A percentile compares a stretch with the other conserved stretches of the same genome.
Conservation (phyloP, 64 coral and sea anemone genomes). For the Montipora capricornis region DNA sequence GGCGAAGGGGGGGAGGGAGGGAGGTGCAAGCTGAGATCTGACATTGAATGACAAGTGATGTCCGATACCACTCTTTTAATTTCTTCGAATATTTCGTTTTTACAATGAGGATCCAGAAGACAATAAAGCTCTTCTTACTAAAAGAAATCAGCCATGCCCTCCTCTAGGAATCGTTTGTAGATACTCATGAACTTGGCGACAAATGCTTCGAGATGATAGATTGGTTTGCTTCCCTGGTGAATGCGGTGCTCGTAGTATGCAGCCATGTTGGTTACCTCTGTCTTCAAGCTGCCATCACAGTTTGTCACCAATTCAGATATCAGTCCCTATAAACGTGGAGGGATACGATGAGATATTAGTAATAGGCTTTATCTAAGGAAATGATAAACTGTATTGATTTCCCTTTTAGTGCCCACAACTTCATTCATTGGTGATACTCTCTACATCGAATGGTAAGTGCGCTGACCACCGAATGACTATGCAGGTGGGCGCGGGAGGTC, state of each 20-base stretch:
- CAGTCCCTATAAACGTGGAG: slow-evolving; percentile 59
- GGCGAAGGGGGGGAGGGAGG: too few relatives aligned
- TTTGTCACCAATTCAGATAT: slow-evolving; percentile 86
- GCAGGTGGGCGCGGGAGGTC: too few relatives aligned
- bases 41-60: too few relatives aligned
- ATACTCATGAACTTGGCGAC: slow-evolving; percentile 99
- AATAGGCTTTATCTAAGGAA: background rate
- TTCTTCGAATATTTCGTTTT: too few relatives aligned
- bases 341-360: background rate
- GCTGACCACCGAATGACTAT: too few relatives aligned
- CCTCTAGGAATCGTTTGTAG: slow-evolving; percentile 96
- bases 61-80: too few relatives aligned
- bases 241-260: slow-evolving; percentile 95
- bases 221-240: slow-evolving; percentile 91
- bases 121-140: too few relatives aligned
- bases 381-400: background rate
- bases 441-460: too few relatives aligned
- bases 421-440: too few relatives aligned
- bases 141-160: slow-evolving; percentile 96
- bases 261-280: slow-evolving; percentile 89
- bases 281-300: slow-evolving; percentile 96
- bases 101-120: too few relatives aligned
- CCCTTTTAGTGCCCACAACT: background rate
- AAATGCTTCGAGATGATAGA: slow-evolving; percentile 97
- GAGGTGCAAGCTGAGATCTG: too few relatives aligned